Base-by-base conservation (phyloP, 2,797 vertebrate species). In the Acanthurus tractus region DNA sequence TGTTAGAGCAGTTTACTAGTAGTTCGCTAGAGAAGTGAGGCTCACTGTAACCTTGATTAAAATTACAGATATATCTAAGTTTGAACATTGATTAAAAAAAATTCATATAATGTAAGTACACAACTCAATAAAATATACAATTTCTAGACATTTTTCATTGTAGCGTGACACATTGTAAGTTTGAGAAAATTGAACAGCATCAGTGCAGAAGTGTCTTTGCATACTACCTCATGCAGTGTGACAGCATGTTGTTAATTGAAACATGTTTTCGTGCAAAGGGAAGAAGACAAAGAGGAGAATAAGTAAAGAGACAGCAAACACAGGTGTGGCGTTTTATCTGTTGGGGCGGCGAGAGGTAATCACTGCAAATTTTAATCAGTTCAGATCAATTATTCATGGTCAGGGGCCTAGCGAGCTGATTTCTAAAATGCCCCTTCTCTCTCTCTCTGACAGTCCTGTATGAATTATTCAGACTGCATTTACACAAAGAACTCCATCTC, bases 371-470 rank as follows among this genome's bases (percentile, higher is more conserved):
- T 95, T 95, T 95, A 96, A 96, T 96, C 95, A 96, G 93, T 92
- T 93, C 81, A 92, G 92, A 94, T 96, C 93, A 95, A 96, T 96
- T 94, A 96, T 96, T 96, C 93, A 96, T 96, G 93, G 89, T 94
- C 93, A 92, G 94, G 93, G 94, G 94, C 94, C 90, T 91, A 77
- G 91, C 71, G 81, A 90, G 91, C 86, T 90, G 92, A 93, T 96
- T 95, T 95, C 91, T 90, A 92, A 94, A 94, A 94, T 88, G 88
- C 92, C 84, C 76, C 87, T 64, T 87, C 81, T 86, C 84, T 92
- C 86, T 85, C 62, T 80, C 64, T 87, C 91, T 94, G 94, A 95
- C 93, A 93, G 93, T 81, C 84, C 72, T 72, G 69, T 87, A 95
- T 96, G 94, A 96, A 96, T 95, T 92, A 96, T 96, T 95, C 94